Conservation (phyloP, 2,797 vertebrate species). For the Carduelis carduelis region DNA sequence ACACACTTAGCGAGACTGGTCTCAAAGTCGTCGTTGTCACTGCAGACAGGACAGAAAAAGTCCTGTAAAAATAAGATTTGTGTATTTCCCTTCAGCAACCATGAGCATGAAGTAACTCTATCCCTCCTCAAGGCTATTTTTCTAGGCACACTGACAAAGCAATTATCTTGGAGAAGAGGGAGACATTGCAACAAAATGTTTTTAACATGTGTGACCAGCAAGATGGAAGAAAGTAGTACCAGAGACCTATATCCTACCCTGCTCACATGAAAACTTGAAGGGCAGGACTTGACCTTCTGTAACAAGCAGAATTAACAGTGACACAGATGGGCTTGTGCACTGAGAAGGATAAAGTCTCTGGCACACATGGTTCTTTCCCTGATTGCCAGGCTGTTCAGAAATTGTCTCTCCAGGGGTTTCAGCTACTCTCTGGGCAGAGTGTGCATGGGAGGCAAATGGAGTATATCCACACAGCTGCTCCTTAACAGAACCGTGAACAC, state of each 20-base stretch:
- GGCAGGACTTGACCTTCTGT: slow-evolving; percentile 14
- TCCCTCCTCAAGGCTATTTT: background rate
- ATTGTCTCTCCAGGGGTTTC: background rate
- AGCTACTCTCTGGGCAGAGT: background rate
- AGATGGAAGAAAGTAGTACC: background rate
- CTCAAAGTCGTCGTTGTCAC: background rate
- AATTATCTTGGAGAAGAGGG: background rate
- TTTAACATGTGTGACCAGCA: background rate
- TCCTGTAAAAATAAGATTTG: background rate
- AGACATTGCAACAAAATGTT: background rate
- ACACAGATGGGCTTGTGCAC: slow-evolving; percentile 24
- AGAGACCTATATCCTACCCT: background rate
- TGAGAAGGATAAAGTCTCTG: slow-evolving; percentile 17
- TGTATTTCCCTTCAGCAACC: background rate
- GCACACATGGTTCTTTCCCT: background rate
- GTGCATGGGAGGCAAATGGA: background rate
- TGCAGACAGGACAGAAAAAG: background rate
- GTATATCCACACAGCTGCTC: background rate
- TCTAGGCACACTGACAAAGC: background rate
- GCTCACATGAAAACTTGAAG: background rate
- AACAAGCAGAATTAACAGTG: slow-evolving; percentile 35
- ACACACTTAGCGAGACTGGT: background rate
- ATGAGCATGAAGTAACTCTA: background rate
- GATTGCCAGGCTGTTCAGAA: slow-evolving; percentile 21
- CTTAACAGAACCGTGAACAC: background rate